Evolutionary conservation across 2,113 vertebrate genomes (phyloP).

Genomic region (Lycaon pictus): DNA sequence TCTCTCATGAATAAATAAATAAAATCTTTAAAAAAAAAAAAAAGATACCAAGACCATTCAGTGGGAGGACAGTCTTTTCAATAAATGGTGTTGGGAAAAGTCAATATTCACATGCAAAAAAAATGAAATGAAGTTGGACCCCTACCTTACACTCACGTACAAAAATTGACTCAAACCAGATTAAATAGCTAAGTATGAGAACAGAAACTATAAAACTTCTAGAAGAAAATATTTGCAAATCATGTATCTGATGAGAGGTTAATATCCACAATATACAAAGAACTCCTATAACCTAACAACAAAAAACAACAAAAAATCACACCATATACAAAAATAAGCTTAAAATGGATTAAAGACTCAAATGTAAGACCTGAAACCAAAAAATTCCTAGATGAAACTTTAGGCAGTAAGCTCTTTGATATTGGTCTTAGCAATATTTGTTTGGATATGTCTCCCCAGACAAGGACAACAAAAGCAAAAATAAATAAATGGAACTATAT

Average conservation of each 20-base stretch:
- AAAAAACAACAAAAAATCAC: neutral
- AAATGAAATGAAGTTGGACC: neutral
- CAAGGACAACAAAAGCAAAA: neutral
- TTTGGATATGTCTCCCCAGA: neutral
- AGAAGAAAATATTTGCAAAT: constrained; percentile 29
- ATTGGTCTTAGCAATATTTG: neutral
- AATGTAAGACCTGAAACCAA: neutral
- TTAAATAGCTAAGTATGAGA: neutral
- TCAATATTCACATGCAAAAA: neutral
- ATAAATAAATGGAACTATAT: neutral
- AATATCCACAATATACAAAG: neutral
- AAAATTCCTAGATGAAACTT: neutral
- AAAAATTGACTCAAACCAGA: constrained; percentile 12
- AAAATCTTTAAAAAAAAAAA: no score
- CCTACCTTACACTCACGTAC: neutral
- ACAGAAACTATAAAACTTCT: neutral
- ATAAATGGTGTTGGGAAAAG: neutral
- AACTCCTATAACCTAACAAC: neutral
- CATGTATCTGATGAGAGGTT: neutral
- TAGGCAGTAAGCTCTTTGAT: neutral
- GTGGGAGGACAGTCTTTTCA: neutral
- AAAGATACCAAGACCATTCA: neutral
- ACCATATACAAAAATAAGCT: neutral
- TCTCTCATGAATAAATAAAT: no score
- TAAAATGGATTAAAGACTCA: neutral